Percentiles rank a stretch among this genome's conserved stretches.
These are phyloP conservation scores for Netelia inedita DNA, from an alignment of 2,888 invertebrate species.

Conservation along the genomic window DNA sequence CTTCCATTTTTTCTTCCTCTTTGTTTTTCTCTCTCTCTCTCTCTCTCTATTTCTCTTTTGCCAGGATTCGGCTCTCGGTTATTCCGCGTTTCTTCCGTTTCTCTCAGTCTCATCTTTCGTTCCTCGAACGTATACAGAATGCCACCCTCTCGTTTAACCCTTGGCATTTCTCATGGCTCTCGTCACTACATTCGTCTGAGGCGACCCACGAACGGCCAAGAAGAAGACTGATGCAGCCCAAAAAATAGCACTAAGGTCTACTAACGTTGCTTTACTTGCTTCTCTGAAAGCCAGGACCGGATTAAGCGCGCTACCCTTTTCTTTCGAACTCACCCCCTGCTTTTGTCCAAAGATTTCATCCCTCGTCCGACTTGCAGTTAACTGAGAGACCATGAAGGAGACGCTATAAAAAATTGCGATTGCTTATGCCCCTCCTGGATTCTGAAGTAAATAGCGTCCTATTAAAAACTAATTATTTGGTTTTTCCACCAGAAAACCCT, in stretches of 20 bases:
- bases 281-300: slow-evolving; percentile 15
- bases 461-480: neutral
- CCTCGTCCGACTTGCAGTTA: neutral
- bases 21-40: slow-evolving; percentile 60
- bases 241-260: slow-evolving; percentile 16
- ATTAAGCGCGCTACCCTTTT: slow-evolving; percentile 25
- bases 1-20: slow-evolving; percentile 67
- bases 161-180: slow-evolving; percentile 42
- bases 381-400: neutral
- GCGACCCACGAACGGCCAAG: slow-evolving; percentile 67
- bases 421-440: neutral
- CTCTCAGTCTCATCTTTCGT: slow-evolving; percentile 67
- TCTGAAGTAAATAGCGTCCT: neutral
- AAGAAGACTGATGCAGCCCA: slow-evolving; percentile 54
- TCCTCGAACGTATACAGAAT: slow-evolving; percentile 72
- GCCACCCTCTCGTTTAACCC: slow-evolving; percentile 45
- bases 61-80: slow-evolving; percentile 56
- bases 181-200: slow-evolving; percentile 56
- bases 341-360: neutral
- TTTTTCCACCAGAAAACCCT: neutral
- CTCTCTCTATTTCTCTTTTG: slow-evolving; percentile 56
- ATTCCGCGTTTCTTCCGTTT: slow-evolving; percentile 69
- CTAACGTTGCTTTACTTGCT: slow-evolving; percentile 27
- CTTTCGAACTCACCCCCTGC: neutral
- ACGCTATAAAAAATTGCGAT: neutral